These are phyloP conservation scores for Lepisosteus oculatus DNA, from an alignment of 2,113 vertebrate genomes.

Conservation along the genomic window DNA sequence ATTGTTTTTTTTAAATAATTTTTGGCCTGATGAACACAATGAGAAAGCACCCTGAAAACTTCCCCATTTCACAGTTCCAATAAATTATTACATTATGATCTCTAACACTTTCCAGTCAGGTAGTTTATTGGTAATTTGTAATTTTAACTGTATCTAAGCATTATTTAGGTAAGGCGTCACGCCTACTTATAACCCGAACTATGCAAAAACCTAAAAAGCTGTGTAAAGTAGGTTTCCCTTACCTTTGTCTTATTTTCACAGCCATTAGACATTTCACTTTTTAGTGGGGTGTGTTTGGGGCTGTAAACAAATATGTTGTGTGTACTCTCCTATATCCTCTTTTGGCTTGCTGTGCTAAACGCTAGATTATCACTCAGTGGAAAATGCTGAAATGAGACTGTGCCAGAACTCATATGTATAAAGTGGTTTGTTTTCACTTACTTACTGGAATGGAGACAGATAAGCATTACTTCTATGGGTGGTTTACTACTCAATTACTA, in stretches of 20 bases:
- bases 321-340: neutral
- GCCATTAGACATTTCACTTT: conserved; percentile 2
- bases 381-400: conserved; percentile 11
- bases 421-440: conserved; percentile 5
- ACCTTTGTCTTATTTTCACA: conserved; percentile 1
- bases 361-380: conserved; percentile 1
- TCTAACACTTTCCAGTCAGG: conserved; percentile 10
- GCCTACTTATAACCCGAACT: neutral
- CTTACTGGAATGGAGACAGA: conserved; percentile 13
- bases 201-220: neutral
- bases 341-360: neutral
- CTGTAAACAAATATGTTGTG: neutral
- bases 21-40: neutral
- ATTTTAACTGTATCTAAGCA: neutral
- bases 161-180: conserved; percentile 11
- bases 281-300: neutral
- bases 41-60: neutral
- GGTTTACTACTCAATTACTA: conserved; percentile 10
- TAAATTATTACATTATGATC: conserved; percentile 1
- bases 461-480: conserved; percentile 2
- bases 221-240: neutral
- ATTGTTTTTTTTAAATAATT: neutral
- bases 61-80: neutral
- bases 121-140: conserved; percentile 12
- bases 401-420: conserved; percentile 7